phyloP scores from a whole-genome alignment of 2,888 invertebrate species.

The Dermolepida albohirtum region DNA sequence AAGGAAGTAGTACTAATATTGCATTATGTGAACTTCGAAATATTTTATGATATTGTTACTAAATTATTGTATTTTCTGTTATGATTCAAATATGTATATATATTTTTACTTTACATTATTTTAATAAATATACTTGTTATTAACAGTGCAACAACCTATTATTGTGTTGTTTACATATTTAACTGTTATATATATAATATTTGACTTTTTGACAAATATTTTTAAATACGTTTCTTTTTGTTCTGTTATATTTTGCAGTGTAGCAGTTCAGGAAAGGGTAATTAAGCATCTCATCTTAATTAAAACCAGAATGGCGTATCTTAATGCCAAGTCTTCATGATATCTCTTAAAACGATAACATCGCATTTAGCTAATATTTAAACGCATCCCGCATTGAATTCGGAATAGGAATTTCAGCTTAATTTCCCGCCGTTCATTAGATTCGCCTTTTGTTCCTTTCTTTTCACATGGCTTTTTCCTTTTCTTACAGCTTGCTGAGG shows the following conservation, averaged over 20 bases:
- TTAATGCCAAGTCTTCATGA: slow-evolving; percentile 58
- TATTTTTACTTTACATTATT: too few species aligned
- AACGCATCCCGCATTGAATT: slow-evolving; percentile 61
- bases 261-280: slow-evolving; percentile 49
- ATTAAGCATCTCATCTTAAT: slow-evolving; percentile 64
- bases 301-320: slow-evolving; percentile 60
- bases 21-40: too few species aligned
- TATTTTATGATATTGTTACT: too few species aligned
- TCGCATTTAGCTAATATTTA: slow-evolving; percentile 57
- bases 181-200: too few species aligned
- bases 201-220: too few species aligned
- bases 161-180: too few species aligned
- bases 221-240: slow-evolving; percentile 23
- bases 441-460: slow-evolving; percentile 41
- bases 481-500: slow-evolving; percentile 5
- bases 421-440: slow-evolving; percentile 48
- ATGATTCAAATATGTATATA: too few species aligned
- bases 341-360: slow-evolving; percentile 59
- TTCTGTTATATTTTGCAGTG: slow-evolving; percentile 44
- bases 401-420: slow-evolving; percentile 58
- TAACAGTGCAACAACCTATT: too few species aligned
- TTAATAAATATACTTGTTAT: too few species aligned
- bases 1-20: too few species aligned
- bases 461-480: slow-evolving; percentile 19
- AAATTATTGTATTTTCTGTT: too few species aligned